These are phyloP conservation scores for Linnaemya tessellans DNA, from an alignment of 2,888 invertebrate species.

Conservation along the genomic window DNA sequence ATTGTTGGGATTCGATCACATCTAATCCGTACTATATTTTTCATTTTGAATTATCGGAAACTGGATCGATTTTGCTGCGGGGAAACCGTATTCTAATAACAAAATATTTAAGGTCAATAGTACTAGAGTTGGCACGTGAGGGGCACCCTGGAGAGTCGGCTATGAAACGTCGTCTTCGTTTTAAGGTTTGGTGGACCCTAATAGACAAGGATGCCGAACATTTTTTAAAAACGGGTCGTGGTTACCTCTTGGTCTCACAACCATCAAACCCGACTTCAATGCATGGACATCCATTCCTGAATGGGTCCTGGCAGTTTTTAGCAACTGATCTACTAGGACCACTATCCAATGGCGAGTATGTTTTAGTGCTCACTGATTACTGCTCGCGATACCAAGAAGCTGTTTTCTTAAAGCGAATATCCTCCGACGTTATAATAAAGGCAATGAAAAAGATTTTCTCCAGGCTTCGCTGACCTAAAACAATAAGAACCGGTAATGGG, in stretches of 20 bases:
- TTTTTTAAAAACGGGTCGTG: too few relatives aligned
- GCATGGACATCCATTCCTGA: slow-evolving; percentile 56
- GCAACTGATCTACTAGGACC: slow-evolving; percentile 58
- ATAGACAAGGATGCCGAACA: too few relatives aligned
- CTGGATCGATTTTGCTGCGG: too few relatives aligned
- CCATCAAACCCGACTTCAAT: slow-evolving; percentile 41
- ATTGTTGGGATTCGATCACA: too few relatives aligned
- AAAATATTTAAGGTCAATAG: too few relatives aligned
- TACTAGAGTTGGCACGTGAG: slow-evolving; percentile 43
- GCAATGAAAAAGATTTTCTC: slow-evolving; percentile 62
- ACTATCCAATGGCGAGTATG: too few relatives aligned
- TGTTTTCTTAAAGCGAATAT: slow-evolving; percentile 53
- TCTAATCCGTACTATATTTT: too few relatives aligned
- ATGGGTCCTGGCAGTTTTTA: slow-evolving; percentile 61
- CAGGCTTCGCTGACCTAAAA: too few relatives aligned
- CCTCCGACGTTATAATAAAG: slow-evolving; percentile 58
- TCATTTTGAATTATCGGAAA: too few relatives aligned
- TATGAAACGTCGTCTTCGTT: slow-evolving; percentile 53
- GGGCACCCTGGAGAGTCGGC: slow-evolving; percentile 59
- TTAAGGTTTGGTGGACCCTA: slow-evolving; percentile 60
- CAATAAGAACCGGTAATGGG: slow-evolving; percentile 70
- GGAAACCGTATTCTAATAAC: too few relatives aligned
- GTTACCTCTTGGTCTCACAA: too few relatives aligned
- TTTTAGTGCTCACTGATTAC: too few relatives aligned
- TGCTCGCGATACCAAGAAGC: slow-evolving; percentile 54